These are phyloP conservation scores for Psittacula derbiana DNA, from an alignment of 2,797 vertebrate genomes.

Conservation along the genomic window DNA sequence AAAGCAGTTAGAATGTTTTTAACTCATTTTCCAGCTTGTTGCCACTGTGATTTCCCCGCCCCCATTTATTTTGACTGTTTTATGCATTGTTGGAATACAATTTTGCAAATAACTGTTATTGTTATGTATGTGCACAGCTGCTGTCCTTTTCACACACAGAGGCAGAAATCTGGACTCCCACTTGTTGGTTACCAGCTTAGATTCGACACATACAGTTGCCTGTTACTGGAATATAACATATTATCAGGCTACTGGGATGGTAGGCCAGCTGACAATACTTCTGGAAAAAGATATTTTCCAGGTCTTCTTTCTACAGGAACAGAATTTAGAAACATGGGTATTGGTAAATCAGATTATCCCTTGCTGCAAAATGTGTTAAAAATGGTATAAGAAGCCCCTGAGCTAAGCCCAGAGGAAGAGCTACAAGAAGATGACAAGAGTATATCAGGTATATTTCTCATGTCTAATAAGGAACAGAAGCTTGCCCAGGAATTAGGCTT, in stretches of 20 bases:
- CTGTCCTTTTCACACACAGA: not conserved
- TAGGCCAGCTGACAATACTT: not conserved
- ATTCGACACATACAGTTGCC: not conserved
- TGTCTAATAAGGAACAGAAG: not conserved
- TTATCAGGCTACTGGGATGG: not conserved
- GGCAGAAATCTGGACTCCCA: not conserved
- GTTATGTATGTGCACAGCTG: not conserved
- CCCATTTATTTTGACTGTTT: not conserved
- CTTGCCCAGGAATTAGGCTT: not conserved
- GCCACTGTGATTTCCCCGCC: not conserved
- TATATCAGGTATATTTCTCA: not conserved
- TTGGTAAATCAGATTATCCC: not conserved
- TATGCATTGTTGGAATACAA: not conserved
- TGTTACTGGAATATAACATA: not conserved
- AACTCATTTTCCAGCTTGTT: not conserved
- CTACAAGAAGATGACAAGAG: not conserved
- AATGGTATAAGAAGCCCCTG: not conserved
- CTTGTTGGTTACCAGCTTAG: not conserved
- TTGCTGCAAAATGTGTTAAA: not conserved
- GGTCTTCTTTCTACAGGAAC: not conserved
- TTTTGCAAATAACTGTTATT: not conserved
- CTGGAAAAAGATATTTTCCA: not conserved
- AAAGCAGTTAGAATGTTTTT: not conserved
- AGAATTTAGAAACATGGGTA: not conserved
- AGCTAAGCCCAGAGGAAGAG: not conserved